These are phyloP conservation scores for Cantharis rustica DNA, from an alignment of 2,888 invertebrate genomes.

Conservation along the genomic window DNA sequence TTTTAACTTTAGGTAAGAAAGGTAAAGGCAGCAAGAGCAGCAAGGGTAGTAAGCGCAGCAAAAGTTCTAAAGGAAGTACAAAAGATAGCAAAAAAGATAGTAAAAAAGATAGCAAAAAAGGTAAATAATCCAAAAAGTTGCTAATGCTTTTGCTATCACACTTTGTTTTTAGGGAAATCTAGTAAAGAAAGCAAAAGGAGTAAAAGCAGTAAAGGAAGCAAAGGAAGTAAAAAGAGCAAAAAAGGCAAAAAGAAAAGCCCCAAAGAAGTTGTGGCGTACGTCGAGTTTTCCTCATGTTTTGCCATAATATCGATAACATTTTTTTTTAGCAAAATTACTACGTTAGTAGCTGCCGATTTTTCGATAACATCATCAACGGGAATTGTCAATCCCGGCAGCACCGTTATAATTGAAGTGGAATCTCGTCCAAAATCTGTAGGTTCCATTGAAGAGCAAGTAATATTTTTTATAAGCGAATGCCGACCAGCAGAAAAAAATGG, in stretches of 20 bases:
- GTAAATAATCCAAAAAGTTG: background rate
- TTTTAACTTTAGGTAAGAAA: background rate
- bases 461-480: constrained; percentile 50
- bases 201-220: background rate
- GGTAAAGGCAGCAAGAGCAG: background rate
- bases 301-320: background rate
- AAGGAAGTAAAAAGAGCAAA: constrained; percentile 16
- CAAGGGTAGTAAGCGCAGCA: background rate
- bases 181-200: background rate
- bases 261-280: background rate
- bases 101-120: background rate
- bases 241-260: background rate
- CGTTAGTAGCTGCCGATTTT: constrained; percentile 51
- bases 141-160: background rate
- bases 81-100: background rate
- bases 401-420: constrained; percentile 47
- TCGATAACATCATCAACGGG: constrained; percentile 50
- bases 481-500: constrained; percentile 59
- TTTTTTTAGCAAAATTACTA: constrained; percentile 36
- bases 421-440: constrained; percentile 49
- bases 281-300: background rate
- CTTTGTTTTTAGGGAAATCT: background rate
- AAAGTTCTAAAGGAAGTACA: background rate
- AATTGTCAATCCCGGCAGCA: constrained; percentile 46
- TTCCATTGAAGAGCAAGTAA: constrained; percentile 48